Evolutionary conservation across 2,888 invertebrate genomes (phyloP).

Genomic region (Philhelius pedissequus): DNA sequence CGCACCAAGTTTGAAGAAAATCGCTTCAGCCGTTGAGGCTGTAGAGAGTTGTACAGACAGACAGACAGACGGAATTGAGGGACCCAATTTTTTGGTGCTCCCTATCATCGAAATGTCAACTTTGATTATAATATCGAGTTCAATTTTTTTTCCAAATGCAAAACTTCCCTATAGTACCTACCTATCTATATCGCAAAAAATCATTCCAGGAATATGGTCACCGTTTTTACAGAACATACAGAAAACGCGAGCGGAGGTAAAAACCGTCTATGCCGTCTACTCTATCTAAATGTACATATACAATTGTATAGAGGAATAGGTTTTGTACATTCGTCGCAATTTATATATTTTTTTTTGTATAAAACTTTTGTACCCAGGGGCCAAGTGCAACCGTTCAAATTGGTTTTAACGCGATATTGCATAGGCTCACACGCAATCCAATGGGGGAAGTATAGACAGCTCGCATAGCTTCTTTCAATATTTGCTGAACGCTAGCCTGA

Average conservation of each 20-base stretch:
- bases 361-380: slow-evolving; percentile 39
- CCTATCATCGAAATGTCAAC: too few relatives aligned
- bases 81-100: too few relatives aligned
- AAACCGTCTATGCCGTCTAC: background rate
- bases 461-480: slow-evolving; percentile 37
- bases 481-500: slow-evolving; percentile 34
- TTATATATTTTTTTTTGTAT: background rate
- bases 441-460: slow-evolving; percentile 10
- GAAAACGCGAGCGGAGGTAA: background rate
- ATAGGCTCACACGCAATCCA: slow-evolving; percentile 59
- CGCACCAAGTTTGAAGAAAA: too few relatives aligned
- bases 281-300: background rate
- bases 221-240: background rate
- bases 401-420: slow-evolving; percentile 62
- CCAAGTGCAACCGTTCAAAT: slow-evolving; percentile 67
- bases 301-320: background rate
- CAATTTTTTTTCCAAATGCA: too few relatives aligned
- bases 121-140: too few relatives aligned
- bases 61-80: too few relatives aligned
- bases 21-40: too few relatives aligned
- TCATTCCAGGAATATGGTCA: background rate
- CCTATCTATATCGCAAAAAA: too few relatives aligned
- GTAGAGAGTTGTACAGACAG: too few relatives aligned
- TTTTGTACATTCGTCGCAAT: too few relatives aligned
- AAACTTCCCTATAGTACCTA: too few relatives aligned